These are phyloP conservation scores for Clarias fuscus DNA, from an alignment of 2,797 vertebrate genomes.

Conservation along the genomic window DNA sequence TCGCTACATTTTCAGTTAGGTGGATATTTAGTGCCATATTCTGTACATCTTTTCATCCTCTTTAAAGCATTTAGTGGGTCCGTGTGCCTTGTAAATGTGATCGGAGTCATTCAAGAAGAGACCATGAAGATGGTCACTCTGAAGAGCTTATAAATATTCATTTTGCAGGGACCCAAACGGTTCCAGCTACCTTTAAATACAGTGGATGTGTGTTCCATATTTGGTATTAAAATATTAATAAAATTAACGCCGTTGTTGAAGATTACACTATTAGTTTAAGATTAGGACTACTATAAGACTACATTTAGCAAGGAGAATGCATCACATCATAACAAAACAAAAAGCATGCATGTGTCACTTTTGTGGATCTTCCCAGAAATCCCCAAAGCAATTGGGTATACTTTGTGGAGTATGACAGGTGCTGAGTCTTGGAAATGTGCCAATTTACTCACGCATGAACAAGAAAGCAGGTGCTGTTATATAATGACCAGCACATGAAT, in stretches of 20 bases:
- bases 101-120: background rate
- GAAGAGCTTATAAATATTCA: background rate
- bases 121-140: background rate
- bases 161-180: background rate
- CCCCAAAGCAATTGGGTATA: background rate
- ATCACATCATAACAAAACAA: slow-evolving; percentile 9
- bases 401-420: background rate
- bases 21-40: background rate
- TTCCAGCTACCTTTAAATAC: background rate
- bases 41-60: background rate
- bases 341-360: background rate
- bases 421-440: slow-evolving; percentile 31
- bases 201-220: background rate
- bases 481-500: slow-evolving; percentile 51
- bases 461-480: slow-evolving; percentile 42
- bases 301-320: background rate
- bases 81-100: background rate
- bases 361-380: slow-evolving; percentile 9
- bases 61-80: background rate
- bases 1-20: background rate
- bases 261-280: too few species aligned
- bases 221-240: background rate
- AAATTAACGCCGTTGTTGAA: background rate
- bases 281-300: background rate
- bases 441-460: slow-evolving; percentile 39